Evolutionary conservation across 2,797 vertebrate genomes (phyloP).

Genomic region (Enteromius mattozi): DNA sequence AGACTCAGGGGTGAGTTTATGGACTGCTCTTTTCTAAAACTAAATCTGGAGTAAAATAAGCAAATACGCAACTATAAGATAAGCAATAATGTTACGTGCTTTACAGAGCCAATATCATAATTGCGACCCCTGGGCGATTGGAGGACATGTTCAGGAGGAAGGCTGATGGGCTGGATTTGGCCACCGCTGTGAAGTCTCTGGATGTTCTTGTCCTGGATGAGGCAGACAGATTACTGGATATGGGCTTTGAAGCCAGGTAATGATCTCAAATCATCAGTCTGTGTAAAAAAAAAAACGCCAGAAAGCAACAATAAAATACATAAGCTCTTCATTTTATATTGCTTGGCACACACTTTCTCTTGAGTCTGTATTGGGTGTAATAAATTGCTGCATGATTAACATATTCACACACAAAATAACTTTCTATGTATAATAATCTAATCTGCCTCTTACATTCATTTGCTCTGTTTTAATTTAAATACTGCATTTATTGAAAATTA

Average conservation of each 20-base stretch:
- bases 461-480: background rate
- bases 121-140: conserved; percentile 92
- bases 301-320: background rate
- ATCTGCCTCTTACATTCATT: background rate
- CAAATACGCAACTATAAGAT: background rate
- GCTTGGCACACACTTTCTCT: background rate
- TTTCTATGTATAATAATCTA: background rate
- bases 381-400: background rate
- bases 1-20: conserved; percentile 83
- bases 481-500: background rate
- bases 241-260: conserved; percentile 86
- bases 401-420: background rate
- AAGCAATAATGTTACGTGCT: background rate
- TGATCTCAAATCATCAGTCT: background rate
- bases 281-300: background rate
- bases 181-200: conserved; percentile 83
- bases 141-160: conserved; percentile 96
- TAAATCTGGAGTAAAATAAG: too few relatives aligned
- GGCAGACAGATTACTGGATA: conserved; percentile 92
- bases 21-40: background rate
- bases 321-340: background rate
- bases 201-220: conserved; percentile 96
- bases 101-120: conserved; percentile 89
- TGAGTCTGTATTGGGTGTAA: background rate
- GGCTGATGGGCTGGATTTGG: conserved; percentile 89